Conservation (phyloP, 2,797 vertebrate genomes). For the Knipowitschia caucasica region DNA sequence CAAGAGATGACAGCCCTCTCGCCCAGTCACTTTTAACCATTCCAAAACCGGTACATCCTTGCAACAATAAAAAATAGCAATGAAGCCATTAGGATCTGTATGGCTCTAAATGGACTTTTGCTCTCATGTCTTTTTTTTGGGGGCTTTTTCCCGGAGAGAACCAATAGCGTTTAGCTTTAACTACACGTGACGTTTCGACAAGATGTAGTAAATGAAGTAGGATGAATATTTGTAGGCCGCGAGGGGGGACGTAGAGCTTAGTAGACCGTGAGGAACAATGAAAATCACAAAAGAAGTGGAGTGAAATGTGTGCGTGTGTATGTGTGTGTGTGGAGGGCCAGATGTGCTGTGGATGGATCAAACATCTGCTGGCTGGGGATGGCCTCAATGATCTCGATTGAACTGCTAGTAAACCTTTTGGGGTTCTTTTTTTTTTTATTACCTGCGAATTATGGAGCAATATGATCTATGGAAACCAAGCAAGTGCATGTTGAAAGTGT, state of each 20-base stretch:
- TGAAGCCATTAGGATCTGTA: constrained; percentile 53
- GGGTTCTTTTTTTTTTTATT: constrained; percentile 28
- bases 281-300: constrained; percentile 64
- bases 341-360: constrained; percentile 69
- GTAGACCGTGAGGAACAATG: constrained; percentile 69
- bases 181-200: constrained; percentile 24
- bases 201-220: constrained; percentile 36
- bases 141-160: constrained; percentile 14
- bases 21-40: constrained; percentile 55
- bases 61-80: constrained; percentile 68
- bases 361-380: constrained; percentile 66
- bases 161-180: constrained; percentile 7
- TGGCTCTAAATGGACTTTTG: constrained; percentile 50
- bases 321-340: constrained; percentile 65
- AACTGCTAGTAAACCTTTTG: constrained; percentile 50
- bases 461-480: background rate
- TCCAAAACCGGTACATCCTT: constrained; percentile 47
- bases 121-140: constrained; percentile 36
- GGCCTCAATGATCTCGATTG: constrained; percentile 52
- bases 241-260: constrained; percentile 54
- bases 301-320: too few relatives aligned
- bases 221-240: constrained; percentile 55
- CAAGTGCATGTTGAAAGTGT: too few relatives aligned
- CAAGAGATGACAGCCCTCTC: constrained; percentile 61
- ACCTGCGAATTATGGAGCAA: constrained; percentile 13